A percentile compares a stretch with the other conserved stretches of the same genome.
Conservation (phyloP, 2,888 invertebrate species). For the Parnassius orleans region DNA sequence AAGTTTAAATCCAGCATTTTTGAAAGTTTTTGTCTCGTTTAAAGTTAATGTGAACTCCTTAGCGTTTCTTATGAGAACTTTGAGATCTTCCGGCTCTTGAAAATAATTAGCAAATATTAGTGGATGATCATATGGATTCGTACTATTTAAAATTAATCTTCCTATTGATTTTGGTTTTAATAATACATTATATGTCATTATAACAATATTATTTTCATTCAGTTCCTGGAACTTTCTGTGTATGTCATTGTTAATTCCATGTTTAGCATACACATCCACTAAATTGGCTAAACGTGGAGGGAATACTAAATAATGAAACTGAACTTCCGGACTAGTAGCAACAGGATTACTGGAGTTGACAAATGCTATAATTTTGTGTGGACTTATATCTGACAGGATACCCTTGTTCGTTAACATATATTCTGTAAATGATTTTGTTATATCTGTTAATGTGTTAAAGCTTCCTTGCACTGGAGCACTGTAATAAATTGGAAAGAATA, state of each 20-base stretch:
- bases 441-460: constrained; percentile 41
- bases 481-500: constrained; percentile 50
- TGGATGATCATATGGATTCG: constrained; percentile 68
- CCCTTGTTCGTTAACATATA: constrained; percentile 76
- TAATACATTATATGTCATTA: constrained; percentile 79
- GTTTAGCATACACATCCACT: constrained; percentile 45
- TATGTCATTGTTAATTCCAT: constrained; percentile 46
- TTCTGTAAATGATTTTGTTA: constrained; percentile 52
- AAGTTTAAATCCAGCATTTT: constrained; percentile 46
- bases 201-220: constrained; percentile 46
- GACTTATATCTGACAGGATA: constrained; percentile 60
- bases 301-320: constrained; percentile 52
- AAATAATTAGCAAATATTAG: constrained; percentile 81
- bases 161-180: constrained; percentile 86
- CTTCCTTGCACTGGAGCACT: constrained; percentile 46
- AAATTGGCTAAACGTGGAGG: constrained; percentile 47
- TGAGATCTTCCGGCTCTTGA: constrained; percentile 74
- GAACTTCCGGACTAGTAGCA: constrained; percentile 51
- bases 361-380: constrained; percentile 55
- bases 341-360: constrained; percentile 52
- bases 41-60: constrained; percentile 45
- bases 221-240: constrained; percentile 42
- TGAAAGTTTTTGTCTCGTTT: constrained; percentile 49
- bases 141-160: constrained; percentile 80
- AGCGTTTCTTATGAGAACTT: constrained; percentile 43